Percentiles rank a stretch among this genome's conserved stretches.
phyloP scores from a whole-genome alignment of 2,113 vertebrate species.

The Rhinichthys klamathensis region DNA sequence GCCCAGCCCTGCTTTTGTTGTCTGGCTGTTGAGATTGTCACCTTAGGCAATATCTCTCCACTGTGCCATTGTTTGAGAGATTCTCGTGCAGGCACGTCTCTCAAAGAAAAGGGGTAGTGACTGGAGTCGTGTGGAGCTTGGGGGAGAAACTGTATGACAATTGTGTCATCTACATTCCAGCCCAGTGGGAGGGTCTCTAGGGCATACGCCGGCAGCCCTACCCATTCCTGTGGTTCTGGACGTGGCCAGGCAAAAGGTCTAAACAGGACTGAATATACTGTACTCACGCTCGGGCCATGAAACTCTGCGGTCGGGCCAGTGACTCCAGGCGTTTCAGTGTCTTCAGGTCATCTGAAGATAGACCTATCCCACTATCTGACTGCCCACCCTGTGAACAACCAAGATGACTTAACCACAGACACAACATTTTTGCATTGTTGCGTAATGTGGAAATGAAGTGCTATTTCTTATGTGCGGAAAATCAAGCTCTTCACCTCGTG shows the following conservation, averaged over 20 bases:
- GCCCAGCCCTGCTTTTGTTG: constrained; percentile 63
- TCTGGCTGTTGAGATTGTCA: constrained; percentile 64
- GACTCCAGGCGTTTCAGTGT: constrained; percentile 84
- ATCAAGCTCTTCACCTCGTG: constrained; percentile 75
- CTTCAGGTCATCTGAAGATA: constrained; percentile 84
- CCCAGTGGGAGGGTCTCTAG: constrained; percentile 67
- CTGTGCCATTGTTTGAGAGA: constrained; percentile 61
- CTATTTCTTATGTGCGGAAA: constrained; percentile 16
- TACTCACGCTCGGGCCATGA: constrained; percentile 90
- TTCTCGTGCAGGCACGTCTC: constrained; percentile 54
- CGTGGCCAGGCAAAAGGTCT: constrained; percentile 12
- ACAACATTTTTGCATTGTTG: constrained; percentile 6
- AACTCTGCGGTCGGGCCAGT: constrained; percentile 83
- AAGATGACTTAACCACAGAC: neutral
- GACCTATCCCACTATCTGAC: constrained; percentile 87
- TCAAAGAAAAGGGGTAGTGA: constrained; percentile 63
- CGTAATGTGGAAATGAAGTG: neutral
- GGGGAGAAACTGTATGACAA: constrained; percentile 52
- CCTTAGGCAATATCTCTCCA: constrained; percentile 66
- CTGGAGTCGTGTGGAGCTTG: constrained; percentile 52
- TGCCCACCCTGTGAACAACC: constrained; percentile 74
- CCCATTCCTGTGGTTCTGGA: constrained; percentile 34
- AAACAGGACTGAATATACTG: constrained; percentile 1
- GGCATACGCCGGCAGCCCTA: constrained; percentile 27
- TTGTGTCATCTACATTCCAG: constrained; percentile 72